A percentile compares a stretch with the other conserved stretches of the same genome.
Conservation (phyloP, 30 jellyfish, hydroid and myxozoan genomes). For the Catostylus mosaicus region DNA sequence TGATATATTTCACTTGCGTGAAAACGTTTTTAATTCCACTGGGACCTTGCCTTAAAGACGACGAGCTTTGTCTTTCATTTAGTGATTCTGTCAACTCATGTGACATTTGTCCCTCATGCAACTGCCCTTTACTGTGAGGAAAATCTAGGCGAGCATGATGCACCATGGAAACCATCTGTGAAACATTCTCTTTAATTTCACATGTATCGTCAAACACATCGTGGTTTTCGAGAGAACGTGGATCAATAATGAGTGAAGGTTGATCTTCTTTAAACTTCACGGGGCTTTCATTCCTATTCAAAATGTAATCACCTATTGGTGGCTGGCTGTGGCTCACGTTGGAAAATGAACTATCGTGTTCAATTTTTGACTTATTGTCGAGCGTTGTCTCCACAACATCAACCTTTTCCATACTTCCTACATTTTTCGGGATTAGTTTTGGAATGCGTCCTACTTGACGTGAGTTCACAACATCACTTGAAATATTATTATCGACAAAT, state of each 20-base stretch:
- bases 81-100: slow-evolving; percentile 5
- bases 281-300: neutral
- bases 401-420: neutral
- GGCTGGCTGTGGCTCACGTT: neutral
- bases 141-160: slow-evolving; percentile 54
- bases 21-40: neutral
- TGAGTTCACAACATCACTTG: no score
- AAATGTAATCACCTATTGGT: neutral
- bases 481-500: neutral
- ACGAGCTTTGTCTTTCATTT: neutral
- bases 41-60: neutral
- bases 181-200: neutral
- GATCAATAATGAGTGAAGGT: slow-evolving; percentile 41
- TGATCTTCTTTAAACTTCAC: slow-evolving; percentile 35
- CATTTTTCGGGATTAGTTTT: slow-evolving; percentile 8
- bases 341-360: neutral
- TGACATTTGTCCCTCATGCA: slow-evolving; percentile 25
- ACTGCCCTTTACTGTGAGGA: slow-evolving; percentile 21
- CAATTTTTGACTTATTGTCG: neutral
- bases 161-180: slow-evolving; percentile 12
- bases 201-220: neutral
- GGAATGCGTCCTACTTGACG: neutral
- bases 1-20: neutral
- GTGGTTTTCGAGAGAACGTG: slow-evolving; percentile 25
- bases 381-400: neutral